Evolutionary conservation across 2,888 invertebrate species (phyloP), one percentile per base, ranked within the genome.

Genomic region (Thera obeliscata): DNA sequence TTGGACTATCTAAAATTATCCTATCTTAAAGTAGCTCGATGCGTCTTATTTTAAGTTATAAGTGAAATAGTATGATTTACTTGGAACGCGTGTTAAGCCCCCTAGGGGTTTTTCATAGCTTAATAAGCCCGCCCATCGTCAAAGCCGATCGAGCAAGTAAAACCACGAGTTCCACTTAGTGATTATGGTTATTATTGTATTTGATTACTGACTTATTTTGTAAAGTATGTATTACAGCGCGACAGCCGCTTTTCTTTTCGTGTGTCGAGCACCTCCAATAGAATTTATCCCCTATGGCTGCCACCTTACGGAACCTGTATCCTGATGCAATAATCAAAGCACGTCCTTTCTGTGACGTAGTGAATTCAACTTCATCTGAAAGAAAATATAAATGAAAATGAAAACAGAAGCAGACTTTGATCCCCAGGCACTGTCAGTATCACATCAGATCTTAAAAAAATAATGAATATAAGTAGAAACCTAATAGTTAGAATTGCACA

Each of bases 261-360:
- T 61, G 65, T 6, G 61, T 58, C 5, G 66, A 66, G 48, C 66
- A 66, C 7, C 57, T 58, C 61, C 66, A 66, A 46, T 66, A 48
- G 2, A 33, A 35, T 55, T 66, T 66, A 7, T 7, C 0, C 0
- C 54, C 61, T 0, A 0, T 6, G 2, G 12, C 22, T 5, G 9
- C 5, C 1, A 6, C 8, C 11, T 50, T 63, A 2, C 59, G 52
- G 8, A 68, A 68, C 22, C 64, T 64, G 12, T 61, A 68, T 4
- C 67, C 67, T 2, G 56, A 54, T 41, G 49, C 56, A 4, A 64
- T 7, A 0, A 66, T 61, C 43, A 66, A 35, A 0, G 4, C 8
- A 2, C 48, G 54, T 3, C 64, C 64, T 48, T 54, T 46, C 22
- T 48, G 58, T 33, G 64, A 64, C 11, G 5, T 59, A 2, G 22